These are phyloP conservation scores for Sinohyriopsis cumingii DNA, from an alignment of 2,888 invertebrate genomes.

Conservation along the genomic window DNA sequence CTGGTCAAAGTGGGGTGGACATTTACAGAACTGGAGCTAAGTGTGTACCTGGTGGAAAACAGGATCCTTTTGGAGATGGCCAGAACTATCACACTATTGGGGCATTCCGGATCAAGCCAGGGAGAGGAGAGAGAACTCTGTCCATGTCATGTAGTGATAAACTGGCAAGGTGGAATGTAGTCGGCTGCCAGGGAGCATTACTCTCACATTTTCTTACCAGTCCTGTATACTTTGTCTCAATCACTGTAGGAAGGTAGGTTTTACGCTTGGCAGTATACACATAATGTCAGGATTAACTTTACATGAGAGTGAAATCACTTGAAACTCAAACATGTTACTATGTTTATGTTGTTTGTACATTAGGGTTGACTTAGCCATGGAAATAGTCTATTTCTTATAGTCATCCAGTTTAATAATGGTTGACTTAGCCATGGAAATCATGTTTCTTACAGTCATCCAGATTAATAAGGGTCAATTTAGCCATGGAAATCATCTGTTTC, in stretches of 20 bases:
- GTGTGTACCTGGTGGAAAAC: conserved; percentile 76
- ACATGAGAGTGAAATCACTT: no score
- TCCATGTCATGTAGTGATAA: conserved; percentile 97
- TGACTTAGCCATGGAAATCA: no score
- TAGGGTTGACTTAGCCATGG: not conserved
- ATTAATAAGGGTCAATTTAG: no score
- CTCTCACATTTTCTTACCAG: conserved; percentile 79
- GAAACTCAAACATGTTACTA: no score
- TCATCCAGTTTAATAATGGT: no score
- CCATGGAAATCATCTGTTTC: no score
- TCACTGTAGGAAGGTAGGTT: conserved; percentile 80
- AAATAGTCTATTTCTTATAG: no score
- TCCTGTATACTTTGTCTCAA: conserved; percentile 81
- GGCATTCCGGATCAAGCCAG: conserved; percentile 89
- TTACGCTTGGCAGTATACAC: no score
- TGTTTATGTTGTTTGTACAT: not conserved
- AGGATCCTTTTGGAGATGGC: conserved; percentile 79
- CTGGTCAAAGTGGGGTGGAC: conserved; percentile 46
- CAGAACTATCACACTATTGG: conserved; percentile 82
- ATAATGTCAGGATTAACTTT: no score
- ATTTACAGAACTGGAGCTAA: conserved; percentile 92
- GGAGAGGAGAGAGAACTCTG: conserved; percentile 88
- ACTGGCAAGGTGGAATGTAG: conserved; percentile 88
- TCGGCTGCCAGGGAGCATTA: conserved; percentile 88
- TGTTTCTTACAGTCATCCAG: no score